Conservation (phyloP, 2,797 vertebrate species). For the Poecilia gillii region DNA sequence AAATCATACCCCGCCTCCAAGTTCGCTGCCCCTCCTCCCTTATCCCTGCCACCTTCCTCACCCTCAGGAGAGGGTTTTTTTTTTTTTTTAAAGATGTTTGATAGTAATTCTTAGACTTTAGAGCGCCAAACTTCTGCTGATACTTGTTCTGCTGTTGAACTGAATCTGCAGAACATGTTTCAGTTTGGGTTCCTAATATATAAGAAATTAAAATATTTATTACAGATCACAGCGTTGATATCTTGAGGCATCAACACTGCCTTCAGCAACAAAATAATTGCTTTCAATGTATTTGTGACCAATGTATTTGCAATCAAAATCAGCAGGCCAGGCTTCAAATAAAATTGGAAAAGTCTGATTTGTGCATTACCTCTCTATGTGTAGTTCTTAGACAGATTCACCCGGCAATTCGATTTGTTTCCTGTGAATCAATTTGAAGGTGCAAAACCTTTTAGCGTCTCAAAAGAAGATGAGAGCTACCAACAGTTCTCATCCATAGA, state of each 20-base stretch:
- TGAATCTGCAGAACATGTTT: constrained; percentile 13
- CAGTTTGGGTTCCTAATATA: not conserved
- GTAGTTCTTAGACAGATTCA: not conserved
- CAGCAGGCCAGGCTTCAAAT: not conserved
- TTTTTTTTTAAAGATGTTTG: constrained; percentile 39
- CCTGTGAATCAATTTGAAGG: not conserved
- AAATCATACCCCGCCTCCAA: constrained; percentile 69
- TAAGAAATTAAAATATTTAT: not conserved
- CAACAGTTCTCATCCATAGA: not conserved
- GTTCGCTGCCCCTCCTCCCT: constrained; percentile 45
- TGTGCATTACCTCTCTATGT: not conserved
- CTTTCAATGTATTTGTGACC: not conserved
- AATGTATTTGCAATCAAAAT: not conserved
- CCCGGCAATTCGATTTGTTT: not conserved
- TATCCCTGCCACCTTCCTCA: constrained; percentile 42
- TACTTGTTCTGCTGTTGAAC: constrained; percentile 35
- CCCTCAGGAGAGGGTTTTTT: constrained; percentile 43
- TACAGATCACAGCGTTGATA: not conserved
- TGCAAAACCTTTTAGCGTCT: not conserved
- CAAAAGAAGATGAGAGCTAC: not conserved
- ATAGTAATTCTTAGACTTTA: constrained; percentile 60
- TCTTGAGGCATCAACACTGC: not conserved
- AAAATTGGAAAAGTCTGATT: not conserved
- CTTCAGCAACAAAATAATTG: not conserved
- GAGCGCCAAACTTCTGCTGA: constrained; percentile 39